A percentile compares a stretch with the other conserved stretches of the same genome.
phyloP scores from a whole-genome alignment of 2,888 invertebrate genomes.

The Pocota personata region DNA sequence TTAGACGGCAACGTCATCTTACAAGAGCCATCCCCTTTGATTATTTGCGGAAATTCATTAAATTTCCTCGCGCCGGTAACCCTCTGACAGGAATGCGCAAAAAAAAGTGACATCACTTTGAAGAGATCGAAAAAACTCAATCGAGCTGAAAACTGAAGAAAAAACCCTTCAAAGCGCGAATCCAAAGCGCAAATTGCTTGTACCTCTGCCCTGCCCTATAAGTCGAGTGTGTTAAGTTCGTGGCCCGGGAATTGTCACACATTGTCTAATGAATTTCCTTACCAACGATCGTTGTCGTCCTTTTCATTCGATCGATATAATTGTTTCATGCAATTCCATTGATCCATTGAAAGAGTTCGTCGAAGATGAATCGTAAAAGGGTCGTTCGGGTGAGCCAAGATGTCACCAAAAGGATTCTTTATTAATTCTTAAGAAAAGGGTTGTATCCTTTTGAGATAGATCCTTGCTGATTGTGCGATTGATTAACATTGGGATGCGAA shows the following conservation, averaged over 20 bases:
- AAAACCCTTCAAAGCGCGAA: slow-evolving; percentile 6
- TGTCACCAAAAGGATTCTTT: slow-evolving; percentile 61
- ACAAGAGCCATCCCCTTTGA: slow-evolving; percentile 52
- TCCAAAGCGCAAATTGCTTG: slow-evolving; percentile 36
- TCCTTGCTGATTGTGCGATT: slow-evolving; percentile 54
- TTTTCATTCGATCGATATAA: slow-evolving; percentile 64
- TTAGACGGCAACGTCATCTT: slow-evolving; percentile 47
- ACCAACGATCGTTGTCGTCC: slow-evolving; percentile 15
- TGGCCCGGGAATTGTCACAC: slow-evolving; percentile 71
- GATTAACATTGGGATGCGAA: slow-evolving; percentile 61
- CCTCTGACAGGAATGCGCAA: not conserved
- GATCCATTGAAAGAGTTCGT: slow-evolving; percentile 36
- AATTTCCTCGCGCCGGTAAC: slow-evolving; percentile 40
- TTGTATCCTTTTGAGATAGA: no score
- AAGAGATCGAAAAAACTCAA: slow-evolving; percentile 59
- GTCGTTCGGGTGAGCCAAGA: slow-evolving; percentile 68
- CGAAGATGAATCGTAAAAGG: slow-evolving; percentile 59
- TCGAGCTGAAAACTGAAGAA: slow-evolving; percentile 48
- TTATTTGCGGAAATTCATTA: slow-evolving; percentile 70
- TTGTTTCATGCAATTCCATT: slow-evolving; percentile 47
- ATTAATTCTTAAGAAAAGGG: slow-evolving; percentile 42
- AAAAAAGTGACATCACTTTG: slow-evolving; percentile 37
- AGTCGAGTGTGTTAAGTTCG: slow-evolving; percentile 35
- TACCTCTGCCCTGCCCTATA: not conserved
- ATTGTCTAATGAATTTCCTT: slow-evolving; percentile 69